Percentiles rank a stretch among this genome's conserved stretches.
phyloP scores from a whole-genome alignment of 2,888 invertebrate genomes.

The Sussaba pulchella region DNA sequence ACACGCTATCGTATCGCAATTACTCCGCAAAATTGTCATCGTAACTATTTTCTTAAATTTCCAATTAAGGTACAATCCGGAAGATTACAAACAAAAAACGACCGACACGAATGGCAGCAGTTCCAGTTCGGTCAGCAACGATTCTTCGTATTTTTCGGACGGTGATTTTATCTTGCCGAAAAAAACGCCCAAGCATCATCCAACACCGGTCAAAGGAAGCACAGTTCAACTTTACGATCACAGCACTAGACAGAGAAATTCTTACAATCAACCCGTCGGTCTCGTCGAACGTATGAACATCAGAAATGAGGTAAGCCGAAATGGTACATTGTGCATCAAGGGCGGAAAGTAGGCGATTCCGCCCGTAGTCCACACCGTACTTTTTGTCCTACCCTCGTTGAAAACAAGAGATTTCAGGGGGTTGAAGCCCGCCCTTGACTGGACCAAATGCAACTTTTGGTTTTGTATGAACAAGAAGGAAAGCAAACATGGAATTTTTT shows the following conservation, averaged over 20 bases:
- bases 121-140: conserved; percentile 77
- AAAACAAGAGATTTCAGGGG: too few relatives aligned
- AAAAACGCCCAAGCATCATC: conserved; percentile 67
- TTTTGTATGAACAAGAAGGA: too few relatives aligned
- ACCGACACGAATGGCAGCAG: conserved; percentile 73
- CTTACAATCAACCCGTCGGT: conserved; percentile 76
- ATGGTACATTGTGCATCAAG: too few relatives aligned
- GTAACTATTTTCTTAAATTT: not conserved
- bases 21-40: too few relatives aligned
- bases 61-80: conserved; percentile 76
- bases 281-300: conserved; percentile 78
- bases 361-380: too few relatives aligned
- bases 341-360: too few relatives aligned
- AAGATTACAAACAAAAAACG: conserved; percentile 77
- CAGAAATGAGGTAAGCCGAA: conserved; percentile 75
- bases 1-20: too few relatives aligned
- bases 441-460: too few relatives aligned
- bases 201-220: conserved; percentile 66
- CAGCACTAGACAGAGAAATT: conserved; percentile 75
- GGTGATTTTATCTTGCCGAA: conserved; percentile 57
- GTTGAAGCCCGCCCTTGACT: too few relatives aligned
- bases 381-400: too few relatives aligned
- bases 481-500: too few relatives aligned
- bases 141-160: conserved; percentile 81
- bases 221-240: conserved; percentile 80